Percentiles rank a stretch among this genome's conserved stretches.
Evolutionary conservation across 2,888 invertebrate genomes (phyloP).

Genomic region (Cephus nigrinus): DNA sequence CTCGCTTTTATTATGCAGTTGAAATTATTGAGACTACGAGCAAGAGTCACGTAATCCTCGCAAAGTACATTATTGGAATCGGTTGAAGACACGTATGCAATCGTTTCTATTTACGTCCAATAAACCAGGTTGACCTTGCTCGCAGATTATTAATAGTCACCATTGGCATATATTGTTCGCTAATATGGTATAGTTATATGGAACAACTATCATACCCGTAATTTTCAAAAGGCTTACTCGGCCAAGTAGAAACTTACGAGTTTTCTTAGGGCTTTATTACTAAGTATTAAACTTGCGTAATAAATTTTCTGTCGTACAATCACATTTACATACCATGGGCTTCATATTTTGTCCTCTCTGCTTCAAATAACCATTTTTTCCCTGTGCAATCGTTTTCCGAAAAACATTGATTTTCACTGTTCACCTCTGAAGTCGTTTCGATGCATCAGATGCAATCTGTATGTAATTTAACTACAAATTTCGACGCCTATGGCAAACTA

Average conservation of each 20-base stretch:
- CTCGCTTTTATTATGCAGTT: neutral
- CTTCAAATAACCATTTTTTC: neutral
- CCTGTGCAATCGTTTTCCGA: neutral
- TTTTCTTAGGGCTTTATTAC: neutral
- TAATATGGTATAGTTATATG: neutral
- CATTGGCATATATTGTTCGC: conserved; percentile 4
- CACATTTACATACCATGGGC: neutral
- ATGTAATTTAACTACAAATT: neutral
- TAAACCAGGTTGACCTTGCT: conserved; percentile 21
- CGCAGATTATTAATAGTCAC: conserved; percentile 18
- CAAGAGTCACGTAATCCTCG: neutral
- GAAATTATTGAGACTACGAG: neutral
- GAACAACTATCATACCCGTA: neutral
- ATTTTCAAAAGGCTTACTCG: neutral
- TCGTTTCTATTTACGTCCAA: conserved; percentile 21
- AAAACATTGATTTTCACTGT: neutral
- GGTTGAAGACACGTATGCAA: conserved; percentile 1
- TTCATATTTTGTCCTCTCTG: neutral
- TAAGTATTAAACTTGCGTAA: neutral
- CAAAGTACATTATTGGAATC: neutral
- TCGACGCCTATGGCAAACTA: neutral
- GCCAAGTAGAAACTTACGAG: neutral
- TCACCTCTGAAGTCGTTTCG: neutral
- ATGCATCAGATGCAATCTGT: neutral
- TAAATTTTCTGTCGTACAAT: neutral